A percentile compares a stretch with the other conserved stretches of the same genome.
These are phyloP conservation scores for Amaurobius ferox DNA, from an alignment of 2,888 invertebrate species.

Conservation along the genomic window DNA sequence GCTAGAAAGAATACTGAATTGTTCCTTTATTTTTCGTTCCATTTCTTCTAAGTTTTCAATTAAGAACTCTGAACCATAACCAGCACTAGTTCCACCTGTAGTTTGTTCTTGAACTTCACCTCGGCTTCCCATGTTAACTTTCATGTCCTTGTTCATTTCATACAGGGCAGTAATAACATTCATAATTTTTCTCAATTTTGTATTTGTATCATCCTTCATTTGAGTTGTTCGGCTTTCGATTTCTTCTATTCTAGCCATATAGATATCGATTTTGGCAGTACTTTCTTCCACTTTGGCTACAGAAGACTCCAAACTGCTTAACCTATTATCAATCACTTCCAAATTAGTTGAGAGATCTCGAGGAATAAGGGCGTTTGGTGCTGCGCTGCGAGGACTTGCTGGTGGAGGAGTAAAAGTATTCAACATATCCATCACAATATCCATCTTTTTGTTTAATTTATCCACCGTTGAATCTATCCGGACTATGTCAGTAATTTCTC, in stretches of 20 bases:
- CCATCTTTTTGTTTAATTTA: conserved; percentile 43
- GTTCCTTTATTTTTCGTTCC: conserved; percentile 70
- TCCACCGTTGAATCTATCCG: conserved; percentile 60
- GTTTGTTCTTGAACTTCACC: neutral
- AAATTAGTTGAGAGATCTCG: neutral
- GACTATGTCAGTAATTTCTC: conserved; percentile 50
- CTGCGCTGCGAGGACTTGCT: conserved; percentile 25
- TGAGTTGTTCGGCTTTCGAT: conserved; percentile 54
- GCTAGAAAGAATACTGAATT: conserved; percentile 54
- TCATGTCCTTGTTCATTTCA: conserved; percentile 70
- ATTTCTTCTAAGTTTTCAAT: conserved; percentile 67
- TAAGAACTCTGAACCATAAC: conserved; percentile 44
- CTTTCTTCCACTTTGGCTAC: conserved; percentile 30
- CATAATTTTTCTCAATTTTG: conserved; percentile 66
- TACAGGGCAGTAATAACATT: conserved; percentile 66
- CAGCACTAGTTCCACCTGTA: neutral
- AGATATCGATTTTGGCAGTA: conserved; percentile 39
- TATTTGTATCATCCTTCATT: conserved; percentile 59
- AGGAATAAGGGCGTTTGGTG: neutral
- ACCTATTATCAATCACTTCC: conserved; percentile 19
- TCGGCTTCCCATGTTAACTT: conserved; percentile 18
- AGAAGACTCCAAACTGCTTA: conserved; percentile 26
- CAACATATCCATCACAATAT: conserved; percentile 39
- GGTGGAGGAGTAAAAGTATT: conserved; percentile 27
- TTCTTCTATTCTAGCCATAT: conserved; percentile 50